Conservation (phyloP, 2,888 invertebrate genomes). For the Nemapogon koenigi region DNA sequence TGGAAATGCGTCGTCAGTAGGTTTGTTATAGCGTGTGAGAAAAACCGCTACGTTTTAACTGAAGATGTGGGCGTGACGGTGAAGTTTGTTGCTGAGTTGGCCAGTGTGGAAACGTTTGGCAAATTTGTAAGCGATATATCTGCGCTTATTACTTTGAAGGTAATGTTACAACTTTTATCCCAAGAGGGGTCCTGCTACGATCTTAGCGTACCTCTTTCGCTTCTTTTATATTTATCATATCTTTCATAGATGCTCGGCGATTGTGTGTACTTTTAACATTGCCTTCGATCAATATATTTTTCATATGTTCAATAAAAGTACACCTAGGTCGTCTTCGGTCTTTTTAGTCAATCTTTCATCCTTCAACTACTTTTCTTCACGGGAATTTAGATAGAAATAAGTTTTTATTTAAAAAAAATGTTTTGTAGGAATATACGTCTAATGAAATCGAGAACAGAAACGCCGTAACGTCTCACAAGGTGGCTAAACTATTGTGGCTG, state of each 20-base stretch:
- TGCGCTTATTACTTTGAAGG: conserved; percentile 34
- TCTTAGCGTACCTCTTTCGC: too few relatives aligned
- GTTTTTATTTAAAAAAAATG: too few relatives aligned
- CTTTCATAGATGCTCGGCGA: too few relatives aligned
- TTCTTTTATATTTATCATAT: too few relatives aligned
- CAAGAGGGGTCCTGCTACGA: conserved; percentile 6
- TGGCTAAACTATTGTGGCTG: conserved; percentile 36
- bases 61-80: conserved; percentile 36
- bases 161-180: conserved; percentile 19
- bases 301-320: too few relatives aligned
- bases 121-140: conserved; percentile 34
- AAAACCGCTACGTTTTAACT: conserved; percentile 21
- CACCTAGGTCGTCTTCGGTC: too few relatives aligned
- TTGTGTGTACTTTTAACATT: too few relatives aligned
- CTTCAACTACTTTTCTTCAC: conserved; percentile 1
- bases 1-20: conserved; percentile 36
- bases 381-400: neutral
- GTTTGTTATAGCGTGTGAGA: conserved; percentile 23
- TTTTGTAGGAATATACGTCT: too few relatives aligned
- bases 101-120: conserved; percentile 35
- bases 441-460: too few relatives aligned
- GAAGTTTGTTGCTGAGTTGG: conserved; percentile 41
- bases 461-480: too few relatives aligned
- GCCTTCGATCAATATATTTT: too few relatives aligned
- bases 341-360: too few relatives aligned